Conservation (phyloP, 2,797 vertebrate species). For the Aythya fuligula region DNA sequence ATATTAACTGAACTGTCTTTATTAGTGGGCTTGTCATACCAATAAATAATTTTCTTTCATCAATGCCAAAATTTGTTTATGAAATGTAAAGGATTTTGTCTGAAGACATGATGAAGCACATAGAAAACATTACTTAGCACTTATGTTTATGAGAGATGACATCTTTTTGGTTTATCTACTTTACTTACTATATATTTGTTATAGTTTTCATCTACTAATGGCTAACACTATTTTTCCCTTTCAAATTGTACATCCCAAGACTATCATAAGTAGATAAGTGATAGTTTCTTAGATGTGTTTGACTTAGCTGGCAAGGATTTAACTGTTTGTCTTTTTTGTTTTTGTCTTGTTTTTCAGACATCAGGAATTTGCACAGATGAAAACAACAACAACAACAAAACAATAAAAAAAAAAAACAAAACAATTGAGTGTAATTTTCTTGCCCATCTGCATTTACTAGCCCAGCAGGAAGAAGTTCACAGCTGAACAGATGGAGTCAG, state of each 20-base stretch:
- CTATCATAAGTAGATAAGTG: neutral
- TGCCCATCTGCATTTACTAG: neutral
- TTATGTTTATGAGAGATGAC: neutral
- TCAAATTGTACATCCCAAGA: neutral
- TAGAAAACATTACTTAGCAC: neutral
- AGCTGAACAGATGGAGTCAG: constrained; percentile 38
- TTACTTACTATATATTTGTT: neutral
- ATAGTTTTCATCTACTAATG: neutral
- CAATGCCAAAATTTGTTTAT: neutral
- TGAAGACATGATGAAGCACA: neutral
- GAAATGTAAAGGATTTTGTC: neutral
- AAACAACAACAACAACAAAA: neutral
- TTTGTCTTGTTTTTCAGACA: neutral
- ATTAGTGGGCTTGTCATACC: neutral
- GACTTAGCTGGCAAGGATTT: neutral
- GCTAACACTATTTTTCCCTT: neutral
- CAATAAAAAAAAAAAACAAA: neutral
- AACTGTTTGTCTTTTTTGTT: neutral
- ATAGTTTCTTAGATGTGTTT: neutral
- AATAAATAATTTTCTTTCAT: neutral
- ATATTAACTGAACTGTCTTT: neutral
- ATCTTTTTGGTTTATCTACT: neutral
- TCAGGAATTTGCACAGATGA: neutral
- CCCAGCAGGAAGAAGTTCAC: neutral
- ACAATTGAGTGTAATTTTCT: neutral